phyloP scores from a whole-genome alignment of 2,888 invertebrate genomes.

The Patella ulyssiponensis region DNA sequence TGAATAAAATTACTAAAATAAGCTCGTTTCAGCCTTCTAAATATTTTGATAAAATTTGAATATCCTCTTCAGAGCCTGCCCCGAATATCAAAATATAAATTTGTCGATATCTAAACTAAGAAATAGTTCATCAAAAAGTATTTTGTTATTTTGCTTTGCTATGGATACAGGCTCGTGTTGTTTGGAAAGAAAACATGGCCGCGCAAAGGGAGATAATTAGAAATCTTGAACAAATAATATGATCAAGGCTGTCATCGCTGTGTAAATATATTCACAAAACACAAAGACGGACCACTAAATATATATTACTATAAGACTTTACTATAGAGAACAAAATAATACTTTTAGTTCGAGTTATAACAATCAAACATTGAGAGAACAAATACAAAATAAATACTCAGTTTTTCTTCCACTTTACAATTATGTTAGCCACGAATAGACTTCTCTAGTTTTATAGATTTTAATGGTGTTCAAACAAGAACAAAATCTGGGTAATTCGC shows the following conservation, averaged over 20 bases:
- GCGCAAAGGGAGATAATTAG: constrained; percentile 1
- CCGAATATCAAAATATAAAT: constrained; percentile 1
- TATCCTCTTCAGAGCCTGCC: neutral
- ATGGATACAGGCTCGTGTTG: constrained; percentile 2
- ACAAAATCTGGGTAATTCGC: too few relatives aligned
- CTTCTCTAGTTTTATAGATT: too few relatives aligned
- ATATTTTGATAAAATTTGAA: constrained; percentile 11
- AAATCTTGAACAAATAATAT: neutral
- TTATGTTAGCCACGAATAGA: too few relatives aligned
- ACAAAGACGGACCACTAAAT: too few relatives aligned
- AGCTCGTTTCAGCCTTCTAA: neutral
- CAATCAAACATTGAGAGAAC: too few relatives aligned
- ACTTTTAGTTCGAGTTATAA: too few relatives aligned
- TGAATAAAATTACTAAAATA: too few relatives aligned
- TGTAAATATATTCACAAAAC: neutral
- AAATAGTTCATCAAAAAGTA: neutral
- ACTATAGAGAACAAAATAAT: too few relatives aligned
- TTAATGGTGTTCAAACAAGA: too few relatives aligned
- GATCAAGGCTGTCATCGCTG: neutral
- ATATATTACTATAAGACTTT: too few relatives aligned
- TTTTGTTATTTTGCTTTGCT: constrained; percentile 12
- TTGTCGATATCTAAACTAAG: constrained; percentile 4
- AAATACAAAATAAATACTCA: too few relatives aligned
- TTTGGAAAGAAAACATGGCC: neutral
- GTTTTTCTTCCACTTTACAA: too few relatives aligned